A percentile compares a stretch with the other conserved stretches of the same genome.
phyloP scores from a whole-genome alignment of 2,888 invertebrate genomes.

The Magallana nippona region DNA sequence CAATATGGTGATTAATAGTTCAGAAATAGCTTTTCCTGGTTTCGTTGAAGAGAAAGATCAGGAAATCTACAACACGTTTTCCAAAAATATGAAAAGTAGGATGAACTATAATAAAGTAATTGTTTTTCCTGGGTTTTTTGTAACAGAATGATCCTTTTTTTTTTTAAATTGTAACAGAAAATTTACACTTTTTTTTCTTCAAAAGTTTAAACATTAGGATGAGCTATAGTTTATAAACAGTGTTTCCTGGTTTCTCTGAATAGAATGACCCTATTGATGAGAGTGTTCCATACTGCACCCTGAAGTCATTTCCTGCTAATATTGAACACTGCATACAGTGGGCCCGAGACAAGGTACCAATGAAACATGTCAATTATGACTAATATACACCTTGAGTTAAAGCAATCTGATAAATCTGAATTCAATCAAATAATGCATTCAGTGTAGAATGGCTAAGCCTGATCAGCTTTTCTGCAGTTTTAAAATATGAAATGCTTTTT shows the following conservation, averaged over 20 bases:
- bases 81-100: not conserved
- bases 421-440: too few relatives aligned
- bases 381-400: too few relatives aligned
- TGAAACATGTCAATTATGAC: too few relatives aligned
- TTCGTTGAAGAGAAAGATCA: conserved; percentile 74
- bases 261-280: conserved; percentile 79
- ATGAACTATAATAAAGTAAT: not conserved
- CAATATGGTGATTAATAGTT: not conserved
- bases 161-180: not conserved
- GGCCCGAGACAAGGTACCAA: conserved; percentile 79
- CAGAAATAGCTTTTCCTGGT: not conserved
- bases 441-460: too few relatives aligned
- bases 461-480: not conserved
- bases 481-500: not conserved
- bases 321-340: conserved; percentile 81
- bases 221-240: not conserved
- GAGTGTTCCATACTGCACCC: conserved; percentile 80
- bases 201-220: not conserved
- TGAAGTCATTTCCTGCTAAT: conserved; percentile 80
- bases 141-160: too few relatives aligned
- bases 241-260: not conserved
- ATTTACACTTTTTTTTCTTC: not conserved
- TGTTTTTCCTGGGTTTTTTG: too few relatives aligned
- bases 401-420: too few relatives aligned
- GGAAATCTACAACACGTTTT: too few relatives aligned